phyloP scores from a whole-genome alignment of 2,113 vertebrate species.

The Muntiacus reevesi region DNA sequence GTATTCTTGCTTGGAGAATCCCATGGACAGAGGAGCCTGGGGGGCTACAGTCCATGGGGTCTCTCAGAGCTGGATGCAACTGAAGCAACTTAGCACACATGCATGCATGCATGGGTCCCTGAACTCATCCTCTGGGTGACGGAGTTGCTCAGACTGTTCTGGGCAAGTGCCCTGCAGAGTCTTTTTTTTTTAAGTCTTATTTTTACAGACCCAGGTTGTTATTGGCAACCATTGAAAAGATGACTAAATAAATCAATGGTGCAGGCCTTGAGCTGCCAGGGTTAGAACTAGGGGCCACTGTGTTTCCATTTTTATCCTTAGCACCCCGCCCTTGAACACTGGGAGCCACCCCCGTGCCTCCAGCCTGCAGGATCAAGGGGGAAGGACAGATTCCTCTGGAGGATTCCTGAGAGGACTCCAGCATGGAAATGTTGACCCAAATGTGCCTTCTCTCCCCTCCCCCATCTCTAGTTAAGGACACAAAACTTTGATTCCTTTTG shows the following conservation, averaged over 20 bases:
- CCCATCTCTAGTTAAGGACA: background rate
- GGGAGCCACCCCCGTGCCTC: rapidly evolving
- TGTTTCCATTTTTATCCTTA: background rate
- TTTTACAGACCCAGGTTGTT: conserved; percentile 41
- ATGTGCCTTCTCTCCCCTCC: background rate
- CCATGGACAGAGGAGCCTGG: background rate
- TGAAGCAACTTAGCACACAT: background rate
- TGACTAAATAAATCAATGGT: background rate
- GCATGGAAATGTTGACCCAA: background rate
- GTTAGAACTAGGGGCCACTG: background rate
- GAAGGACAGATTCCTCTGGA: rapidly evolving
- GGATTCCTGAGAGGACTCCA: background rate
- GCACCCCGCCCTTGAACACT: rapidly evolving
- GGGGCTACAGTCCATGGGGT: background rate
- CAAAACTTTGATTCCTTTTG: background rate
- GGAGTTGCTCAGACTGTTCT: rapidly evolving
- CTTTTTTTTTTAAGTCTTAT: background rate
- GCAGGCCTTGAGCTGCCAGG: background rate
- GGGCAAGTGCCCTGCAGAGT: background rate
- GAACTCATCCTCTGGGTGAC: background rate
- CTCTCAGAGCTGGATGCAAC: background rate
- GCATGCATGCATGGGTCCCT: rapidly evolving
- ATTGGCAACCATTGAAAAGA: conserved; percentile 43
- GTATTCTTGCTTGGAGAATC: background rate
- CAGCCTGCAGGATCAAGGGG: rapidly evolving